Conservation (phyloP, 2,797 vertebrate genomes). For the Bradypodion ventrale region DNA sequence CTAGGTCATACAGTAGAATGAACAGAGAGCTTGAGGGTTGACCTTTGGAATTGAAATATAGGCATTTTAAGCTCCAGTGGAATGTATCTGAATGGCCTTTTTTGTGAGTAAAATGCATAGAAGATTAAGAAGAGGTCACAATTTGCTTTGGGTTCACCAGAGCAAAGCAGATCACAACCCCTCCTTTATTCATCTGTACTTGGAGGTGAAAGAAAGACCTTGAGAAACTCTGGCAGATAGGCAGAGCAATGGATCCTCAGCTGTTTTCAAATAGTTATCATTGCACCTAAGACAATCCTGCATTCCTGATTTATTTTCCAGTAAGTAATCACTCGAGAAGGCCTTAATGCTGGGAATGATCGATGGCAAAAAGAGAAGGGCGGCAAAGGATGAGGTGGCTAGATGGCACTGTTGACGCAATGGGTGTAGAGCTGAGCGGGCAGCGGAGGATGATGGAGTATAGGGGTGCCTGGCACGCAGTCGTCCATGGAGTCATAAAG, state of each 20-base stretch:
- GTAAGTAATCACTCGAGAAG: too few species aligned
- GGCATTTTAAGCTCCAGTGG: conserved; percentile 74
- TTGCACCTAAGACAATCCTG: conserved; percentile 31
- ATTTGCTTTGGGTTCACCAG: conserved; percentile 66
- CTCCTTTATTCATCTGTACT: conserved; percentile 63
- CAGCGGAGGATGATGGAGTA: too few species aligned
- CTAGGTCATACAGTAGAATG: conserved; percentile 59
- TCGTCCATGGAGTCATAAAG: too few species aligned
- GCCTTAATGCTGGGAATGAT: too few species aligned
- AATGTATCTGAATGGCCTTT: conserved; percentile 70
- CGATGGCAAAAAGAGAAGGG: too few species aligned
- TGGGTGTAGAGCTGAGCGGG: too few species aligned
- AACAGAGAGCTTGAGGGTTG: conserved; percentile 51
- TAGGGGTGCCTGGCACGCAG: too few species aligned
- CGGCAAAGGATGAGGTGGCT: too few species aligned
- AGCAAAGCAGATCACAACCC: conserved; percentile 58
- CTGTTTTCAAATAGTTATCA: conserved; percentile 54
- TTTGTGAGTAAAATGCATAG: conserved; percentile 63
- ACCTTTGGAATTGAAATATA: conserved; percentile 72
- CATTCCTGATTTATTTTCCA: conserved; percentile 48
- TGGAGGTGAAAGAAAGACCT: conserved; percentile 7
- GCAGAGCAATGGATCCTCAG: conserved; percentile 53
- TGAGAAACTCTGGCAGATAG: conserved; percentile 49
- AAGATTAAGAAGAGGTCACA: conserved; percentile 70
- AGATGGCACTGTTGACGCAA: too few species aligned